Conservation (phyloP, 2,888 invertebrate species). For the Elmis aenea region DNA sequence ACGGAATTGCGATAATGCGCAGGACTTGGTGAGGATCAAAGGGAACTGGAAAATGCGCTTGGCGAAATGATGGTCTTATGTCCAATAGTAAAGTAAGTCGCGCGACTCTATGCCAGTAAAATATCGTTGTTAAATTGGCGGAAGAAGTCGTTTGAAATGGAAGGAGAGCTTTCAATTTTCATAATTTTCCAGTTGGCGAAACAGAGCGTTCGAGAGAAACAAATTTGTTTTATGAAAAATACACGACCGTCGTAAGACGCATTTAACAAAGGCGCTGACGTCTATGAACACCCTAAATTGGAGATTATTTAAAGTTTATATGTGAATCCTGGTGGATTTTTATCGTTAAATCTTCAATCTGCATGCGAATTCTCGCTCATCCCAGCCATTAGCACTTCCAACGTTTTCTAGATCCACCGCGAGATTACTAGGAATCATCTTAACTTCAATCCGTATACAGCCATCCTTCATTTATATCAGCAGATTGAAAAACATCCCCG, state of each 20-base stretch:
- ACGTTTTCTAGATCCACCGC: constrained; percentile 27
- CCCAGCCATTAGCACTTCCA: constrained; percentile 26
- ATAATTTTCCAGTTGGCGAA: constrained; percentile 41
- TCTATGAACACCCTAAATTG: constrained; percentile 16
- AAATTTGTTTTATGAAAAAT: constrained; percentile 28
- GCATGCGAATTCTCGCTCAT: constrained; percentile 47
- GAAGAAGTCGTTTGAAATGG: constrained; percentile 33
- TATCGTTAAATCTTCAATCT: constrained; percentile 33
- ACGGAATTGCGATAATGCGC: constrained; percentile 20
- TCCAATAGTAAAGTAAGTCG: constrained; percentile 39
- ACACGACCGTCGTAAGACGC: constrained; percentile 8
- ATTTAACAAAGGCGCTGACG: constrained; percentile 10
- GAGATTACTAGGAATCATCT: constrained; percentile 28
- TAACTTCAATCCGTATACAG: constrained; percentile 24
- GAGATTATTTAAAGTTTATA: constrained; percentile 24
- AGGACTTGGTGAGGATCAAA: constrained; percentile 25
- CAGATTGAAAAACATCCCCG: constrained; percentile 34
- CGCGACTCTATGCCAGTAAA: constrained; percentile 33
- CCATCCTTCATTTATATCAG: constrained; percentile 30
- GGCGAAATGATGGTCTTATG: constrained; percentile 40
- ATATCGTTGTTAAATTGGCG: constrained; percentile 45
- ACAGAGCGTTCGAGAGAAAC: constrained; percentile 34
- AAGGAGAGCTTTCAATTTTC: constrained; percentile 41
- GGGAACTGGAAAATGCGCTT: constrained; percentile 30
- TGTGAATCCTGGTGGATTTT: constrained; percentile 24